These are phyloP conservation scores for Xestoiulus laeticollis DNA, from an alignment of 2,888 invertebrate genomes.

Conservation along the genomic window DNA sequence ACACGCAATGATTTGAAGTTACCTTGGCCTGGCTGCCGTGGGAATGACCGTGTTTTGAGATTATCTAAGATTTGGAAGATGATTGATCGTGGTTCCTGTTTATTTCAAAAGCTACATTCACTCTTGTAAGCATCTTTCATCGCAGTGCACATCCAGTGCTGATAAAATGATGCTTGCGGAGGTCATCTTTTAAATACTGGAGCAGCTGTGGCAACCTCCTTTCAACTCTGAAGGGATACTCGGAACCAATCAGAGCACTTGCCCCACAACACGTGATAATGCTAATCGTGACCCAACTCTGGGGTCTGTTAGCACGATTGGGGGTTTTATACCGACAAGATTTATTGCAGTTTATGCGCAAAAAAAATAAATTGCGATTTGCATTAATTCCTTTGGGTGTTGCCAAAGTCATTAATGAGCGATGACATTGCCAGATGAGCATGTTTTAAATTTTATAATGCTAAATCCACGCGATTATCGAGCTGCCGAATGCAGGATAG, in stretches of 20 bases:
- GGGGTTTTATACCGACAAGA: too few species aligned
- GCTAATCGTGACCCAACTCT: neutral
- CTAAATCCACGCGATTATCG: neutral
- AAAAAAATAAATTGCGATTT: neutral
- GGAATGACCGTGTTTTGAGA: too few species aligned
- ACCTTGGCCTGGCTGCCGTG: too few species aligned
- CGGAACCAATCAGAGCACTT: neutral
- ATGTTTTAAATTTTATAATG: neutral
- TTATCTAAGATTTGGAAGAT: too few species aligned
- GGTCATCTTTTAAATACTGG: neutral
- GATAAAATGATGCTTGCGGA: neutral
- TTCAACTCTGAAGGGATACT: too few species aligned
- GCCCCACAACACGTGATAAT: neutral
- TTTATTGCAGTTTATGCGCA: too few species aligned
- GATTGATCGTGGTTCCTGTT: neutral
- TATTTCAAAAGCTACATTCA: neutral
- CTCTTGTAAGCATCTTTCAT: neutral
- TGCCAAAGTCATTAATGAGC: neutral
- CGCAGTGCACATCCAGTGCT: neutral
- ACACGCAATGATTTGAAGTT: too few species aligned
- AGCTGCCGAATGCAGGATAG: neutral
- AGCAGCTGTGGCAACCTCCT: too few species aligned
- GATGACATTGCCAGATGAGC: conserved; percentile 3
- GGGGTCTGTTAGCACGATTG: neutral
- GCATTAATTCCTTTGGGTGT: neutral